Base-by-base conservation (phyloP, 2,113 vertebrate genomes). In the Hemichromis elongatus region DNA sequence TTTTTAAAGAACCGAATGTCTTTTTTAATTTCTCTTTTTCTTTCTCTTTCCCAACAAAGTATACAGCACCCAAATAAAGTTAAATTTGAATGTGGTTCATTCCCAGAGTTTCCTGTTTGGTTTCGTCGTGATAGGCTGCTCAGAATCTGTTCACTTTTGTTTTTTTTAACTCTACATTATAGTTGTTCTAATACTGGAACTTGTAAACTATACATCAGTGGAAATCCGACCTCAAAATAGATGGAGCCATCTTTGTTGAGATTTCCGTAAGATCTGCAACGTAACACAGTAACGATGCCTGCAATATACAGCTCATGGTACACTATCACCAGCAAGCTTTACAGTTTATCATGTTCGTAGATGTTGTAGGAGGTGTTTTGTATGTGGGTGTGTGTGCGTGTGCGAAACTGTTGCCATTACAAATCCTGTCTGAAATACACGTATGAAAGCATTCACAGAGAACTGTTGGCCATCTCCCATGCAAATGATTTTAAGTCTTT, bases 321-420 rank as follows among this genome's bases (percentile, higher is more conserved):
- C 94, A 94, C 91, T 80, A 93, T 94, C 95, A 95, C 92, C 95
- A 95, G 94, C 94, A 94, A 95, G 94, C 94, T 95, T 95, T 92
- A 95, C 92, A 88, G 90, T 88, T 82, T 79, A 84, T 91, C 86
- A 90, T 87, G 47, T 89, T 85, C 53, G 70, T 50, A 81, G 81
- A 92, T 68, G 81, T 91, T 90, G 89, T 86, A 88, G 10, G 79
- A 77, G 79, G 91, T 86, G 91, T 89, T 50, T 1, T 40, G 5
- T 40, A n/a, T 13, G 35, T 18, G 45, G 3, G 14, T 18, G 47
- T 8, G 14, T 18, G 16, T 19, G 73, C 90, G 7, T 33, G 56
- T 10, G 55, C 89, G 87, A 77, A 89, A 91, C 80, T 73, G 57
- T 89, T 90, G 70, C 89, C 90, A 93, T 92, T 94, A 93, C 92